Conservation (phyloP, 2,888 invertebrate genomes). For the Beris chalybata region DNA sequence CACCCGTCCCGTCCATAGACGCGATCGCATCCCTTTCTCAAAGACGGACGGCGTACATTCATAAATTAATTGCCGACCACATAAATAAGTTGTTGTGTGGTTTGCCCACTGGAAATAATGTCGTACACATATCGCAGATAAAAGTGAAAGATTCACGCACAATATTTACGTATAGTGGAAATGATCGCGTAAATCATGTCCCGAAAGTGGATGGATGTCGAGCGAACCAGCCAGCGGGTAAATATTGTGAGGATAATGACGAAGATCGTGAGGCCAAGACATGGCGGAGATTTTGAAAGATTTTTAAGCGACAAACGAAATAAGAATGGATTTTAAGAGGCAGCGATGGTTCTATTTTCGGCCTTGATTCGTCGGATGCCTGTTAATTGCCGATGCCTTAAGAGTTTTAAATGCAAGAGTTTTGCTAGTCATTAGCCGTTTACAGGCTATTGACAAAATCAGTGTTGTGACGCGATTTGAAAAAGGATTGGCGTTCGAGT, state of each 20-base stretch:
- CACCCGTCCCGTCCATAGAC: too few relatives aligned
- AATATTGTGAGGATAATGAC: too few relatives aligned
- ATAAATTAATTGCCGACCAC: too few relatives aligned
- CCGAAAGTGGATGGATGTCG: conserved; percentile 12
- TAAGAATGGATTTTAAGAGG: conserved; percentile 14
- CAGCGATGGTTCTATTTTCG: conserved; percentile 19
- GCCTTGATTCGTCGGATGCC: conserved; percentile 24
- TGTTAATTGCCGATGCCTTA: conserved; percentile 31
- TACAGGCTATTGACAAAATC: conserved; percentile 31
- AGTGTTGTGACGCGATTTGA: conserved; percentile 9
- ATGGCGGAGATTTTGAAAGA: too few relatives aligned
- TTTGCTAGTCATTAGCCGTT: conserved; percentile 26
- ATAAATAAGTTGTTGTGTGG: background rate
- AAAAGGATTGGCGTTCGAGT: conserved; percentile 17
- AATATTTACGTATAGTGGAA: conserved; percentile 28
- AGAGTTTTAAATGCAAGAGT: conserved; percentile 20
- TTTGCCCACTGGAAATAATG: conserved; percentile 11
- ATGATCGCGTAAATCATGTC: conserved; percentile 29
- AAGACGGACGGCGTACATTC: too few relatives aligned
- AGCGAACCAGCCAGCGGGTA: too few relatives aligned
- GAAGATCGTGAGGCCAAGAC: too few relatives aligned
- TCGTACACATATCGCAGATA: conserved; percentile 14
- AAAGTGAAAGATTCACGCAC: conserved; percentile 26
- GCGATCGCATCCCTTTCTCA: too few relatives aligned
- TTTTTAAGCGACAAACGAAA: too few relatives aligned